A percentile compares a stretch with the other conserved stretches of the same genome.
Conservation (phyloP, 92 coral and sea anemone genomes). For the Anthopleura xanthogrammica region DNA sequence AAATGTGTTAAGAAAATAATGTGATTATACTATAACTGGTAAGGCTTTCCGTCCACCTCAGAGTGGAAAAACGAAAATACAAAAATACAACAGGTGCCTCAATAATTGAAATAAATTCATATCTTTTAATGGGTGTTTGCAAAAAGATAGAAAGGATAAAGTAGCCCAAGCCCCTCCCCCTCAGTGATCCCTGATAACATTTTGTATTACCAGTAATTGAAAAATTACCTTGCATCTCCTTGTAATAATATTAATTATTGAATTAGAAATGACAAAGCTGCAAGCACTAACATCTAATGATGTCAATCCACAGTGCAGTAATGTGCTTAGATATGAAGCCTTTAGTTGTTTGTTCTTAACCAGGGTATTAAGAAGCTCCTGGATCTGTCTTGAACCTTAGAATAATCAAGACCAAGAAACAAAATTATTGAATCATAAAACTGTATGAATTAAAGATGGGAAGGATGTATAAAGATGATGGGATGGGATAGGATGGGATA, state of each 20-base stretch:
- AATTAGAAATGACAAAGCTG: slow-evolving; percentile 55
- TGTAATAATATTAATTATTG: slow-evolving; percentile 42
- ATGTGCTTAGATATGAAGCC: slow-evolving; percentile 54
- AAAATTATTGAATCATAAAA: not conserved
- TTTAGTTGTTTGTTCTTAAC: slow-evolving; percentile 53
- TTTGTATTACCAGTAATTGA: not conserved
- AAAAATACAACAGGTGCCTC: too few species aligned
- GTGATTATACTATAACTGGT: too few species aligned
- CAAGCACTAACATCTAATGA: slow-evolving; percentile 68
- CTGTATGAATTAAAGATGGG: not conserved
- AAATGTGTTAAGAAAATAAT: too few species aligned
- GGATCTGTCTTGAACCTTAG: slow-evolving; percentile 67
- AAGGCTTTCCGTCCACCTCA: too few species aligned
- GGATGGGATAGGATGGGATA: not conserved
- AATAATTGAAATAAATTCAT: too few species aligned
- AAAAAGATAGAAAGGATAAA: too few species aligned
- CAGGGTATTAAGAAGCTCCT: slow-evolving; percentile 57
- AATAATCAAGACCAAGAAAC: not conserved
- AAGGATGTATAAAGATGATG: not conserved
- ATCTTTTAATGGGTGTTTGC: too few species aligned
- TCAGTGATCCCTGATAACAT: not conserved
- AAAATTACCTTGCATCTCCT: slow-evolving; percentile 63
- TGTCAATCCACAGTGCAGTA: slow-evolving; percentile 61
- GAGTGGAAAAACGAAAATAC: too few species aligned
- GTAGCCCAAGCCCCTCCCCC: too few species aligned